Percentiles rank a stretch among this genome's conserved stretches.
phyloP scores from a whole-genome alignment of 2,113 vertebrate species.

The Thymallus thymallus region DNA sequence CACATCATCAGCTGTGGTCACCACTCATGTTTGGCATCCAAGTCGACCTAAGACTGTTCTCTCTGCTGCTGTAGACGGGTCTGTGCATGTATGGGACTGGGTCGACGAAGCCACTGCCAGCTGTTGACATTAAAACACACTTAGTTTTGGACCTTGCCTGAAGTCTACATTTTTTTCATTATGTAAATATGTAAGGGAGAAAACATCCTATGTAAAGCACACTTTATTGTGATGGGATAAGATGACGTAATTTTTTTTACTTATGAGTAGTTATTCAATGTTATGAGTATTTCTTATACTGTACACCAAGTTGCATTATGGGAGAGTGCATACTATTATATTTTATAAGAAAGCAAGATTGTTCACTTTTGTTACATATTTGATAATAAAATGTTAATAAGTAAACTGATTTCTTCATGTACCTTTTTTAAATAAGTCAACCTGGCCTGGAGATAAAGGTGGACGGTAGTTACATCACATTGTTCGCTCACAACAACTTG shows the following conservation, averaged over 20 bases:
- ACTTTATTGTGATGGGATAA: too few species aligned
- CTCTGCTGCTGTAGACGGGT: conserved; percentile 82
- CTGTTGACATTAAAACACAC: neutral
- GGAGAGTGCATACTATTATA: neutral
- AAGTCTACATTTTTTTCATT: neutral
- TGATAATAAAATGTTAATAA: neutral
- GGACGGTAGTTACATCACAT: too few species aligned
- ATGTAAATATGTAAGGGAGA: neutral
- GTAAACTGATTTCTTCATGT: neutral
- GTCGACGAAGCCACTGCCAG: conserved; percentile 40
- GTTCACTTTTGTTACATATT: neutral
- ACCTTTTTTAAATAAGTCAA: neutral
- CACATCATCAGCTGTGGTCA: conserved; percentile 48
- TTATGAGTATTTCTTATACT: too few species aligned
- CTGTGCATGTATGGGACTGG: conserved; percentile 92
- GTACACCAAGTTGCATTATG: neutral
- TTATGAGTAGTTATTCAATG: too few species aligned
- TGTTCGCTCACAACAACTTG: too few species aligned
- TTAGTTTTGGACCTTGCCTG: neutral
- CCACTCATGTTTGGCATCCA: conserved; percentile 84
- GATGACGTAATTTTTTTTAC: too few species aligned
- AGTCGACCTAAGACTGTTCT: conserved; percentile 77
- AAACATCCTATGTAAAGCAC: too few species aligned
- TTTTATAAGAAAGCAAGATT: neutral
- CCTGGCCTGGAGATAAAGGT: neutral